These are phyloP conservation scores for Eudyptes chrysolophus DNA, from an alignment of 2,113 vertebrate genomes.

Conservation along the genomic window DNA sequence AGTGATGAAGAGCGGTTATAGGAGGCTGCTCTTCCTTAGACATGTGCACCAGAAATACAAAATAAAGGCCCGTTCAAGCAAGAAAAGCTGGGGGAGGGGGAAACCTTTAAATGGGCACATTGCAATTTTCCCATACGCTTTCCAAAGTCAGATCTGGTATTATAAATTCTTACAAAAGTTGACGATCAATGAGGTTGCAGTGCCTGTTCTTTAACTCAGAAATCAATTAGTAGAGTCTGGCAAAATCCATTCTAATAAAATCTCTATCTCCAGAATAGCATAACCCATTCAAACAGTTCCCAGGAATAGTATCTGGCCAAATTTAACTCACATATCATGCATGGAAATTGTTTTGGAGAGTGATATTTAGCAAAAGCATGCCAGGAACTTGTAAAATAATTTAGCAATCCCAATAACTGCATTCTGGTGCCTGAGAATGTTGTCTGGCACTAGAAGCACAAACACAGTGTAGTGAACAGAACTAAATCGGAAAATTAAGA, in stretches of 20 bases:
- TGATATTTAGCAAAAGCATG: neutral
- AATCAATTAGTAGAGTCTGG: neutral
- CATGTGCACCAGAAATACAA: neutral
- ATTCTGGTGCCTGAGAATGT: neutral
- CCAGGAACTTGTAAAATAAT: neutral
- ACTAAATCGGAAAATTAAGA: neutral
- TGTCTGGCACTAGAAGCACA: neutral
- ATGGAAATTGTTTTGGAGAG: neutral
- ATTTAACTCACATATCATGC: neutral
- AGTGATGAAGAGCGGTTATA: neutral
- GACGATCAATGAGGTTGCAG: neutral
- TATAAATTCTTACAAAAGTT: neutral
- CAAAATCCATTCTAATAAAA: neutral
- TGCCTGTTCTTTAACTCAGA: neutral
- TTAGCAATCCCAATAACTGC: neutral
- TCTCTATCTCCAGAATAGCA: neutral
- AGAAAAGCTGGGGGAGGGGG: neutral
- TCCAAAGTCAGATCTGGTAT: neutral
- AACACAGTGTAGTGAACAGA: neutral
- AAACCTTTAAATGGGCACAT: neutral
- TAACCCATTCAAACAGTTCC: neutral
- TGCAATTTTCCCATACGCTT: neutral
- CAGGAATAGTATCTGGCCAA: neutral
- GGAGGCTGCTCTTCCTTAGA: neutral
- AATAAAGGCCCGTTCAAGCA: neutral